Evolutionary conservation across 2,888 invertebrate genomes (phyloP), one percentile per base, ranked within the genome.

Genomic region (Sycophila texana): DNA sequence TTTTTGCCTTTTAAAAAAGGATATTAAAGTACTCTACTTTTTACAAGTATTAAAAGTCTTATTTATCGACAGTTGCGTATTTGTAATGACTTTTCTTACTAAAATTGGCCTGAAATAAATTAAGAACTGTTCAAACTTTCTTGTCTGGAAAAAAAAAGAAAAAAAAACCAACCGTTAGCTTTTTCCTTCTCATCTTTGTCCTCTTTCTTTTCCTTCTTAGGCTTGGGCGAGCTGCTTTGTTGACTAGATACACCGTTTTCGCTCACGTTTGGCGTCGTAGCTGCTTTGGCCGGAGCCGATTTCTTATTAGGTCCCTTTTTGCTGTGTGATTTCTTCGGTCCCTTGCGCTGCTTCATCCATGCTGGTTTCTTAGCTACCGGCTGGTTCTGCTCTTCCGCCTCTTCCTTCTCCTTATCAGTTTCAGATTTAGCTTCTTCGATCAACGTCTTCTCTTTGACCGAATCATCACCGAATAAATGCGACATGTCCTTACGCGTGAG

Each of bases 401-500:
- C 88, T 89, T 86, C 88, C 74, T 91, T 91, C 22, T 91, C 91
- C 76, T 86, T 92, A 86, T 83, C 92, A 89, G 86, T 88, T 89
- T 89, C 83, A 80, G 86, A 87, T 84, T 88, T 86, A 82, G 86
- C 90, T 83, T 89, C 92, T 84, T 90, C 92, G 84, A 87, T 89
- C 84, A 87, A 85, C 1, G 86, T 88, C 86, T 93, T 92, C 81
- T 95, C 94, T 85, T 94, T 95, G 22, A 94, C 93, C 51, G 94
- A 93, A 2, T 96, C 94, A 84, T 96, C 95, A 3, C 96, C 96
- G 87, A 97, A 96, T 5, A 97, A 90, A 57, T 94, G 94, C 83
- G 94, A 95, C 95, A 99, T 95, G 86, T 96, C 94, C 86, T 94
- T 94, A 67, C 99, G 93, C 16, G 93, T 92, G 75, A 99, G 91